phyloP scores from a whole-genome alignment of 2,888 invertebrate genomes.

The Caenorhabditis virilis region DNA sequence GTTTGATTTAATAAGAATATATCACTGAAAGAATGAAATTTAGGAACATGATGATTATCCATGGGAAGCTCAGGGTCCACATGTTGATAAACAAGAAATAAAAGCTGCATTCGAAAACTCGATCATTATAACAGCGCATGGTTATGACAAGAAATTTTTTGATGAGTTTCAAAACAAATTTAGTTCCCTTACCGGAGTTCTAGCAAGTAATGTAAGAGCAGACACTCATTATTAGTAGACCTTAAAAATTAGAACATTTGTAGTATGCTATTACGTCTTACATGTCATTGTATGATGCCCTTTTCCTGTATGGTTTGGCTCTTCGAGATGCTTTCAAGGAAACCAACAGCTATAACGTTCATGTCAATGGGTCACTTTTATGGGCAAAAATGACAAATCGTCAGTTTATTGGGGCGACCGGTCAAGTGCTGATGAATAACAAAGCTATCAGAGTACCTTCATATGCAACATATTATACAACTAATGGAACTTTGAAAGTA shows the following conservation, averaged over 20 bases:
- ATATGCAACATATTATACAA: conserved; percentile 63
- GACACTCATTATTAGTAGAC: conserved; percentile 1
- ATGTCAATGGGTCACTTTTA: conserved; percentile 58
- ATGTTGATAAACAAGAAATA: conserved; percentile 65
- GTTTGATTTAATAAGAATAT: too few species aligned
- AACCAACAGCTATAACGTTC: conserved; percentile 48
- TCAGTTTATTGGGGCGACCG: conserved; percentile 62
- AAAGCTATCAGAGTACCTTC: conserved; percentile 66
- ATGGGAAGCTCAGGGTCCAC: conserved; percentile 65
- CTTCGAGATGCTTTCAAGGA: conserved; percentile 66
- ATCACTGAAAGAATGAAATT: too few species aligned
- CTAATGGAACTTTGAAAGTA: conserved; percentile 60
- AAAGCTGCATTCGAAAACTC: conserved; percentile 62
- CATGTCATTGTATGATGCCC: conserved; percentile 66
- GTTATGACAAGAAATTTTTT: conserved; percentile 67
- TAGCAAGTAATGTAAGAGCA: conserved; percentile 58
- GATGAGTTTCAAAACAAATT: conserved; percentile 64
- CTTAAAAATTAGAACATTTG: not conserved
- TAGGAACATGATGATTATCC: conserved; percentile 63
- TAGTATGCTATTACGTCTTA: conserved; percentile 65
- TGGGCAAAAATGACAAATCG: conserved; percentile 65
- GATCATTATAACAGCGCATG: conserved; percentile 67
- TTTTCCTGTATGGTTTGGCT: conserved; percentile 65
- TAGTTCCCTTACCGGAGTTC: conserved; percentile 59
- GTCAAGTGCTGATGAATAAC: conserved; percentile 67